phyloP scores from a whole-genome alignment of 2,113 vertebrate genomes.

The Atherinomorus stipes region DNA sequence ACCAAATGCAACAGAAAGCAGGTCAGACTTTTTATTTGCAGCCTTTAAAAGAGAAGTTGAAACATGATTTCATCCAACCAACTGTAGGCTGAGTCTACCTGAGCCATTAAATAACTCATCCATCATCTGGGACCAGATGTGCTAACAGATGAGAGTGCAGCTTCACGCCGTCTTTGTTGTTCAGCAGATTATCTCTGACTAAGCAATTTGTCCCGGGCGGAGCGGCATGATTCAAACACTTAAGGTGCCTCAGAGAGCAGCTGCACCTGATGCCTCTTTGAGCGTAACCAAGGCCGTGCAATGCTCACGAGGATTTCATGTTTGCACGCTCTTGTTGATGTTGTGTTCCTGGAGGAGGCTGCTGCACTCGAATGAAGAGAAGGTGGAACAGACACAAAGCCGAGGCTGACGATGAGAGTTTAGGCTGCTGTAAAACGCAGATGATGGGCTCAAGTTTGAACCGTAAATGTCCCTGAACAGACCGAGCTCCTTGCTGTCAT shows the following conservation, averaged over 20 bases:
- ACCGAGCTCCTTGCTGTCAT: no score
- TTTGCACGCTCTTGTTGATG: background rate
- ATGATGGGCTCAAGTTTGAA: no score
- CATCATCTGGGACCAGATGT: slow-evolving; percentile 37
- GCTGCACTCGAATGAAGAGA: slow-evolving; percentile 1
- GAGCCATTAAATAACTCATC: slow-evolving; percentile 37
- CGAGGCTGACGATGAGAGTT: slow-evolving; percentile 19
- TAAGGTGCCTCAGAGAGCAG: slow-evolving; percentile 40
- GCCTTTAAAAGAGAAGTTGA: no score
- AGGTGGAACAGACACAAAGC: slow-evolving; percentile 4
- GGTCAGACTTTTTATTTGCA: no score
- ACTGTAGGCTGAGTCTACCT: background rate
- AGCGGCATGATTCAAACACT: slow-evolving; percentile 50
- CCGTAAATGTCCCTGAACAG: no score
- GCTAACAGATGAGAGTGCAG: slow-evolving; percentile 36
- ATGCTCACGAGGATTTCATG: slow-evolving; percentile 11
- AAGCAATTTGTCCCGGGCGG: slow-evolving; percentile 31
- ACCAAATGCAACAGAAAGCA: no score
- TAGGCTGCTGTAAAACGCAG: no score
- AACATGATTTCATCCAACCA: background rate
- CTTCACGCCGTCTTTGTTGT: slow-evolving; percentile 19
- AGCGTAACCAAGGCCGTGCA: slow-evolving; percentile 20
- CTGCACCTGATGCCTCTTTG: slow-evolving; percentile 62
- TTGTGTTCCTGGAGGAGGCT: slow-evolving; percentile 7
- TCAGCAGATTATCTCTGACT: slow-evolving; percentile 51